A percentile compares a stretch with the other conserved stretches of the same genome.
phyloP scores from a whole-genome alignment of 2,888 invertebrate genomes.

The Pimpla rufipes region DNA sequence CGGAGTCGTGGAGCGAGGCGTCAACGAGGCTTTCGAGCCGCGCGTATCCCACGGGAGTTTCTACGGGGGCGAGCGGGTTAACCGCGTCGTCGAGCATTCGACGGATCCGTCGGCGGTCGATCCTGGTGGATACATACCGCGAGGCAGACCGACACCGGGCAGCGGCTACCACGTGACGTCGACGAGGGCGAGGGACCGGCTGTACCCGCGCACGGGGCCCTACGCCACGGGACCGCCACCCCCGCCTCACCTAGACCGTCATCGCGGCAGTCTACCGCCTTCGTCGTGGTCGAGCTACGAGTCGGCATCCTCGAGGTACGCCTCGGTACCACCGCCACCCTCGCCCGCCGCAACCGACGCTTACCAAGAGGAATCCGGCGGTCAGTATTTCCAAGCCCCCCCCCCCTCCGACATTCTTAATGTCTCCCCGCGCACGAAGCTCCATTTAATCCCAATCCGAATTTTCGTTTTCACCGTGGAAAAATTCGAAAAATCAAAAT shows the following conservation, averaged over 20 bases:
- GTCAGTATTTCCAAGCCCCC: constrained; percentile 66
- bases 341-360: constrained; percentile 81
- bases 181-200: constrained; percentile 84
- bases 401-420: background rate
- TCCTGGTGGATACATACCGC: constrained; percentile 82
- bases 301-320: constrained; percentile 81
- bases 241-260: constrained; percentile 84
- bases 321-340: constrained; percentile 81
- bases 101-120: constrained; percentile 80
- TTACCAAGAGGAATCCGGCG: constrained; percentile 82
- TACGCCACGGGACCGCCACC: constrained; percentile 84
- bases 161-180: constrained; percentile 84
- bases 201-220: constrained; percentile 82
- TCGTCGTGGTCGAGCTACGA: constrained; percentile 83
- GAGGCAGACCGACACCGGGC: constrained; percentile 81
- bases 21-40: constrained; percentile 81
- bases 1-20: constrained; percentile 85
- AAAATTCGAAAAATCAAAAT: too few relatives aligned
- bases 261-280: constrained; percentile 80
- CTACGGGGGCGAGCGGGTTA: constrained; percentile 81
- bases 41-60: constrained; percentile 85
- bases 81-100: constrained; percentile 81
- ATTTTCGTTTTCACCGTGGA: too few relatives aligned
- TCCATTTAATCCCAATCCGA: too few relatives aligned
- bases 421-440: too few relatives aligned